Evolutionary conservation across 1,140 invertebrate species (phyloP).

Genomic region (Neodiprion lecontei): DNA sequence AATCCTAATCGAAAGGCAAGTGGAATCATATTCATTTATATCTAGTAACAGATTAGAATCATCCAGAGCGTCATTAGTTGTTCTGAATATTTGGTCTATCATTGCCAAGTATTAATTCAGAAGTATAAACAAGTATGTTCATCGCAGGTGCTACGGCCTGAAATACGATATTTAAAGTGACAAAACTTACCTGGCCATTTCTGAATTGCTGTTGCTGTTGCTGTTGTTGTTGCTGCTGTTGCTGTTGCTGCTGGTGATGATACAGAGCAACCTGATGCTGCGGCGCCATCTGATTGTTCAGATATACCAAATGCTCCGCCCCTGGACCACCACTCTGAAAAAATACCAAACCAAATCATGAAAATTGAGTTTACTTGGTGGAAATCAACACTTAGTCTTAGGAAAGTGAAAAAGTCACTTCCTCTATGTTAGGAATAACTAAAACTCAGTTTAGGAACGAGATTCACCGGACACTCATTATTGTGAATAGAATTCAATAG

Average conservation of each 20-base stretch:
- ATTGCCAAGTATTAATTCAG: too few relatives aligned
- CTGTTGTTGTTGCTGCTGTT: slow-evolving; percentile 62
- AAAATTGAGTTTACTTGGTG: slow-evolving; percentile 50
- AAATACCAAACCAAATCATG: slow-evolving; percentile 63
- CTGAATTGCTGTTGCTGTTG: slow-evolving; percentile 65
- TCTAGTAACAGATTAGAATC: too few relatives aligned
- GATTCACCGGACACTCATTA: slow-evolving; percentile 47
- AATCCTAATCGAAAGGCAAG: too few relatives aligned
- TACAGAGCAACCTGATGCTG: slow-evolving; percentile 68
- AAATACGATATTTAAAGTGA: too few relatives aligned
- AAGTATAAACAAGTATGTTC: too few relatives aligned
- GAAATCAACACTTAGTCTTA: slow-evolving; percentile 46
- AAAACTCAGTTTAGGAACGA: slow-evolving; percentile 56
- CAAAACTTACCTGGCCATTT: slow-evolving; percentile 56
- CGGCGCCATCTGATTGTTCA: slow-evolving; percentile 70
- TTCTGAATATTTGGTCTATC: too few relatives aligned
- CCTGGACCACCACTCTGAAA: slow-evolving; percentile 68
- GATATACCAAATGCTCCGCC: slow-evolving; percentile 71
- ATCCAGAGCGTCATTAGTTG: too few relatives aligned
- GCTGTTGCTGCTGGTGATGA: slow-evolving; percentile 68
- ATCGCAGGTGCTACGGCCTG: too few relatives aligned
- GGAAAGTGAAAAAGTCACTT: slow-evolving; percentile 18
- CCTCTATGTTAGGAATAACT: slow-evolving; percentile 51
- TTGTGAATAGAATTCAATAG: slow-evolving; percentile 12
- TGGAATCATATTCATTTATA: too few relatives aligned